Base-by-base conservation (phyloP, 2,888 invertebrate species). In the Cephus rjabovi region DNA sequence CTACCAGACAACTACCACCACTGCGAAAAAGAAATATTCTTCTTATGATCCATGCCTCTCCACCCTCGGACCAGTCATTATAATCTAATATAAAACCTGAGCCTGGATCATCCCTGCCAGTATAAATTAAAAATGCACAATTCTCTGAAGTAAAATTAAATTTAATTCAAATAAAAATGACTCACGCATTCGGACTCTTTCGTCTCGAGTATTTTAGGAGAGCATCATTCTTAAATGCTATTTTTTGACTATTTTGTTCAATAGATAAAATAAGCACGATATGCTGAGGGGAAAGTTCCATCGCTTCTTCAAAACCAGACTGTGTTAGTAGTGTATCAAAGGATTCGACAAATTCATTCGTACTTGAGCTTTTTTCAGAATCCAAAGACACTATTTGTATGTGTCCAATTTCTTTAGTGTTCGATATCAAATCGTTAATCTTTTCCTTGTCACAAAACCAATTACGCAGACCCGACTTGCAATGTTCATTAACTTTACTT, bases 181-280 rank as follows among this genome's bases (percentile, higher is more conserved):
- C 56, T 56, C 56, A 56, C 56, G 56, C 9, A 56, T 56, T 56
- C 23, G 23, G 23, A 40, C 56, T 70, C 33, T 70, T 77, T 75
- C 77, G 77, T 33, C 69, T 37, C 1, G 77, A 75, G 71, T 75
- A 33, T 70, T 75, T 77, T 15, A 77, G 40, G 37, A 77, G 75
- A 11, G 37, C 34, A 56, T 77, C 77, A 37, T 77, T 77, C 33
- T 74, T 75, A 34, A 77, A 74, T 15, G 70, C 34, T 31, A 75
- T 75, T 15, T 75, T 34, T 35, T 70, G 75, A 31, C 56, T 77
- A n/a, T 34, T 56, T 31, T 31, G 37, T 11, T 75, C 37, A 69
- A 70, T 74, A 34, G 73, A 75, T 40, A 77, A 75, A 74, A 75
- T 30, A n/a, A 77, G 70, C 31, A 77, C 70, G 71, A 75, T n/a